Base-by-base conservation (phyloP, 2,113 vertebrate species). In the Oreochromis tanganicae region DNA sequence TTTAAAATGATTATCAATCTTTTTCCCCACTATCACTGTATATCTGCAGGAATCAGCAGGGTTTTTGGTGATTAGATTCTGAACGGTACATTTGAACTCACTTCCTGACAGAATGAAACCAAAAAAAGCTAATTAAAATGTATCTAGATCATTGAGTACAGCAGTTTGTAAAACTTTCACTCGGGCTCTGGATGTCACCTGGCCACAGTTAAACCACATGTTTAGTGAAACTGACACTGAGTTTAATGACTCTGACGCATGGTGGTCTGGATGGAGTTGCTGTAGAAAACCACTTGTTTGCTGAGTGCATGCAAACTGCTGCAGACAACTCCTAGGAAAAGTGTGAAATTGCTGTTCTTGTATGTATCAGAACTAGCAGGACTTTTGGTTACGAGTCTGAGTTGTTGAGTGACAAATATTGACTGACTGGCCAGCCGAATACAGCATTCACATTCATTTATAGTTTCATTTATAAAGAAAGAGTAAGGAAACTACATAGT, bases 21-120 rank as follows among this genome's bases (percentile, higher is more conserved):
- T 75, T 27, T 1, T 0, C 1, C 7, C 61, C 61, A 27, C 9
- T 0, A 0, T 4, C 9, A 75, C 71, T 48, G 29, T 29, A 29
- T 7, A 75, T 48, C 71, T 19, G 16, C 71, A 32, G 71, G 43
- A 78, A 78, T 32, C 71, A n/a, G 21, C 68, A 73, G 2, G 0
- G 13, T 46, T 27, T 32, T 75, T 50, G 24, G 43, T 5, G 43
- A 50, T 4, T 19, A 1, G 4, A 19, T 0, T 19, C 8, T 32
- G 9, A 50, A 50, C 43, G 12, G 4, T 32, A 50, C 16, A 32
- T 32, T 19, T 5, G 43, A 78, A 8, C 27, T 7, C 43, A 19
- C 43, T 78, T 12, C 43, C 71, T 32, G 71, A 48, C 9, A 48
- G 14, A 75, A 0, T 7, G 24, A 75, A 78, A 78, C 71, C 21